Conservation (phyloP, 2,888 invertebrate species). For the Isoperla grammatica region DNA sequence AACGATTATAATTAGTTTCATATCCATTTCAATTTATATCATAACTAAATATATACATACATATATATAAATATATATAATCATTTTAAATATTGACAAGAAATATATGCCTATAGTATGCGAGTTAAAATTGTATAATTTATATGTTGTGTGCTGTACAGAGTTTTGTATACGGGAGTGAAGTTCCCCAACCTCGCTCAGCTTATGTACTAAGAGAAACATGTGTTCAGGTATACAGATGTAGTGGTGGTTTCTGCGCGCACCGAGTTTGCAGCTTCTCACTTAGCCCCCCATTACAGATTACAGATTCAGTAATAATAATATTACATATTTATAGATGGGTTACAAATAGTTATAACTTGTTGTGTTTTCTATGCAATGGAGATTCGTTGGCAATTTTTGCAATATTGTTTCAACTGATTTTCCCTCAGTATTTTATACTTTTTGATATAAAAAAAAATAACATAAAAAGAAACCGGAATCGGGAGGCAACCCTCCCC, state of each 20-base stretch:
- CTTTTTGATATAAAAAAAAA: constrained; percentile 23
- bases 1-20: background rate
- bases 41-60: background rate
- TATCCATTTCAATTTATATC: constrained; percentile 6
- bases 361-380: constrained; percentile 14
- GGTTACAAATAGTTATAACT: too few relatives aligned
- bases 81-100: constrained; percentile 5
- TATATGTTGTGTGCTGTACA: constrained; percentile 1
- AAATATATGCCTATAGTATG: background rate
- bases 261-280: background rate
- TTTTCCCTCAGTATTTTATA: constrained; percentile 25
- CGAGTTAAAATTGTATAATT: background rate
- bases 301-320: constrained; percentile 6
- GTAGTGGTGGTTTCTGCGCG: background rate
- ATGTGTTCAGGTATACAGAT: background rate
- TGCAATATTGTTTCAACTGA: background rate
- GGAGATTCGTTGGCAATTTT: background rate
- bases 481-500: too few relatives aligned
- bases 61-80: constrained; percentile 3
- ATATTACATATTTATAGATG: constrained; percentile 2
- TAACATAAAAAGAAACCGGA: too few relatives aligned
- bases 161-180: background rate
- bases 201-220: background rate
- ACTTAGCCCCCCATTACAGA: background rate
- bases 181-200: background rate